Base-by-base conservation (phyloP, 1,140 invertebrate genomes). In the Sminthurinus signatus region DNA sequence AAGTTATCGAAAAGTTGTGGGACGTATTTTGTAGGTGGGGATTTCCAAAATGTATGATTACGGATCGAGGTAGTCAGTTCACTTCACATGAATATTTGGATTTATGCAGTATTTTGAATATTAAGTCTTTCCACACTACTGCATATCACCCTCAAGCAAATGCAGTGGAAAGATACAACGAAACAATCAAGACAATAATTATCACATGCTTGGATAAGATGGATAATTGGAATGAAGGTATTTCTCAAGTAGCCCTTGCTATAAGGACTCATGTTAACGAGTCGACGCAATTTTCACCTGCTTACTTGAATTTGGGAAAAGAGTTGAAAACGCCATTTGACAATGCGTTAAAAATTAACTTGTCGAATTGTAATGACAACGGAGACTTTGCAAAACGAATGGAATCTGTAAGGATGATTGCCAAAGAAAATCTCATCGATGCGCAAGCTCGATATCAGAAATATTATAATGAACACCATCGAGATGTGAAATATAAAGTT, bases 211-310 rank as follows among this genome's bases (percentile, higher is more conserved):
- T 63, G 4, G 39, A 48, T 0, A 54, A 46, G 8, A 39, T 23
- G 15, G 21, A 27, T 5, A 27, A 60, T 25, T 79, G 76, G 76
- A 69, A 76, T 56, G 48, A 65, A 1, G 58, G 75, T 14, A 51
- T 80, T 2, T 59, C 72, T 0, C 73, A 75, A 36, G 68, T 80
- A 2, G 63, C 71, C 0, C 80, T 78, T 64, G 76, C 77, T 0
- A 74, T 76, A 60, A 78, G 78, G 25, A 75, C 76, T 0, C 76
- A 74, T 0, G 65, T 72, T 2, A 65, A 76, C 60, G 65, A 73
- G 5, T 63, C 74, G 0, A 80, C 76, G 5, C 56, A 70, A 0
- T 76, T 72, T 48, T 74, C 75, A 0, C 75, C 77, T 4, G 75
- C 75, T n/a, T 57, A 50, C 29, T 12, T 63, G 0, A 46, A 44